Evolutionary conservation across 2,888 invertebrate genomes (phyloP), one percentile per base, ranked within the genome.

Genomic region (Netelia fuscicornis): DNA sequence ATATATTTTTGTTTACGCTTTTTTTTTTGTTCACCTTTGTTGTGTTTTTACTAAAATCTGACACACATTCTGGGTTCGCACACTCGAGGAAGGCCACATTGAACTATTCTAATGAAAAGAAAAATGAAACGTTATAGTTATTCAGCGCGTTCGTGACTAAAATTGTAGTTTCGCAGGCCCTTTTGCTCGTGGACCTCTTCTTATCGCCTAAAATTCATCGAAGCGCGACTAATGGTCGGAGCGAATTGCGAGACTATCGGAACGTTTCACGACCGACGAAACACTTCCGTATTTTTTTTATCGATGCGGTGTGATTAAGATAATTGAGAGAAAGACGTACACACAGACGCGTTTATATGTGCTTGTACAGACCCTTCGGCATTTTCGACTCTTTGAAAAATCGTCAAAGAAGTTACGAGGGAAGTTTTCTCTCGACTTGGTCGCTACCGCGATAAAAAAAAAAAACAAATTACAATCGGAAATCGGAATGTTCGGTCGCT

Each of bases 31-130:
- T 13, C 6, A 25, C 1, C 13, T 30, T 58, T 68, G 44, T 60
- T 37, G 30, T 5, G 37, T 37, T 37, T 76, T 78, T 42, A 60
- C 54, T 85, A 81, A 83, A 82, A 84, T 81, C 86, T 89, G 88
- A 89, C 87, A 89, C 89, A 89, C 89, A 87, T 89, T 88, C 89
- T 87, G 90, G 90, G 89, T 90, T 80, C 88, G 89, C 89, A 90
- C 90, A 90, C 87, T 89, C 90, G 92, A 93, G 92, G 92, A 93
- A 93, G 93, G 93, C 93, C 93, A 93, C 93, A 93, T 93, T 93
- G 91, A 93, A 91, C 93, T 93, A 93, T 92, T 92, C 92, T 93
- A 93, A 91, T 87, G 91, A 91, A 89, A 72, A 13, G 75, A 83
- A 44, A 9, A 75, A 76, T n/a, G 44, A 44, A 64, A 25, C 20